Conservation (phyloP, 2,888 invertebrate species). For the Amphimallon solstitiale region DNA sequence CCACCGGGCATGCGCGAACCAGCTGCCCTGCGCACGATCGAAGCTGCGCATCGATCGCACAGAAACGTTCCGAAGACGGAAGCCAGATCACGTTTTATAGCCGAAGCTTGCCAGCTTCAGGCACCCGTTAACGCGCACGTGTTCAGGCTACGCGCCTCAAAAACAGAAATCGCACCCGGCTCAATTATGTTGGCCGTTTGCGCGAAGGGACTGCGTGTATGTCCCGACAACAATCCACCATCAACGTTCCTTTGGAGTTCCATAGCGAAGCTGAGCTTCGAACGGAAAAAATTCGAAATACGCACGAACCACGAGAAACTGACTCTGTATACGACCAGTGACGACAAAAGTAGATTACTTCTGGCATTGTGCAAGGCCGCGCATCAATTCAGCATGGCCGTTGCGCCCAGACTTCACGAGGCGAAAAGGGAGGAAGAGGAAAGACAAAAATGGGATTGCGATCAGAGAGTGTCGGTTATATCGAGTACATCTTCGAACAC, state of each 20-base stretch:
- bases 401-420: constrained; percentile 85
- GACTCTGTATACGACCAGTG: constrained; percentile 89
- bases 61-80: constrained; percentile 78
- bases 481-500: constrained; percentile 96
- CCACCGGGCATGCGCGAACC: constrained; percentile 73
- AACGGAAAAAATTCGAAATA: constrained; percentile 97
- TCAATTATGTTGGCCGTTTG: constrained; percentile 91
- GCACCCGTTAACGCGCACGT: constrained; percentile 92
- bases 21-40: constrained; percentile 69
- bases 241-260: constrained; percentile 92
- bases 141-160: constrained; percentile 77
- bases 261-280: constrained; percentile 94
- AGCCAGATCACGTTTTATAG: constrained; percentile 88
- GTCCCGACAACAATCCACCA: constrained; percentile 77
- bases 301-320: constrained; percentile 89
- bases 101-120: constrained; percentile 84
- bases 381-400: constrained; percentile 95
- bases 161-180: constrained; percentile 79
- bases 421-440: constrained; percentile 86
- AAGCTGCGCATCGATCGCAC: constrained; percentile 85
- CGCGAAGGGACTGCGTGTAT: constrained; percentile 90
- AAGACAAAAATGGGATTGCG: constrained; percentile 64
- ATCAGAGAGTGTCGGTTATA: constrained; percentile 70
- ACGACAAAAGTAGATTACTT: constrained; percentile 85
- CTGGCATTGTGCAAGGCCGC: constrained; percentile 82